These are phyloP conservation scores for Pelodiscus sinensis DNA, from an alignment of 2,113 vertebrate species.

Conservation along the genomic window DNA sequence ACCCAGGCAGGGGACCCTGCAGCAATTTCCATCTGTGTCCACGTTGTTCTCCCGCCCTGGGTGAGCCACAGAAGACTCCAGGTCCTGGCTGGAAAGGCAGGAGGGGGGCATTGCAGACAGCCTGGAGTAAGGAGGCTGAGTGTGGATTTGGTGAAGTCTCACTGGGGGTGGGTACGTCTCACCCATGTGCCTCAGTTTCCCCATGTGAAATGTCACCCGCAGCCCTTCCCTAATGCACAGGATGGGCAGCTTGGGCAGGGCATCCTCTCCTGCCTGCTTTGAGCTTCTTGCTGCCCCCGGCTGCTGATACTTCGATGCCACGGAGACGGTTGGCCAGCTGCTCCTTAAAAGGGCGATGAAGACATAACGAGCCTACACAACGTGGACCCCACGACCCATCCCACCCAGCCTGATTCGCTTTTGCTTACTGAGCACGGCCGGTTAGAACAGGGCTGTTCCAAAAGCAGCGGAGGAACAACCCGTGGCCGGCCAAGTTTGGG, in stretches of 20 bases:
- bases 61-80: background rate
- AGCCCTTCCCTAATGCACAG: background rate
- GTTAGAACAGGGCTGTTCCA: background rate
- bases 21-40: background rate
- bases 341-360: background rate
- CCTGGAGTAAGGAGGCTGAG: background rate
- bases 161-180: background rate
- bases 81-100: background rate
- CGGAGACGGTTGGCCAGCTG: background rate
- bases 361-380: conserved; percentile 63
- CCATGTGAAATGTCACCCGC: background rate
- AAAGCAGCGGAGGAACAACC: no score
- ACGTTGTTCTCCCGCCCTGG: background rate
- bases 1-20: background rate
- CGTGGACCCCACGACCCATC: conserved; percentile 65
- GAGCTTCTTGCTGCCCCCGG: background rate
- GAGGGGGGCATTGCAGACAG: background rate
- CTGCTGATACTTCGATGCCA: background rate
- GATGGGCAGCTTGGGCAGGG: background rate
- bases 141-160: background rate
- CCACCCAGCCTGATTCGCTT: conserved; percentile 62
- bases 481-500: no score
- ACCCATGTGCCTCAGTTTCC: background rate
- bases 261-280: background rate
- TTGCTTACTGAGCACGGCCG: conserved; percentile 69